These are phyloP conservation scores for Chaetophractus vellerosus DNA, from an alignment of 2,797 vertebrate genomes.

Conservation along the genomic window DNA sequence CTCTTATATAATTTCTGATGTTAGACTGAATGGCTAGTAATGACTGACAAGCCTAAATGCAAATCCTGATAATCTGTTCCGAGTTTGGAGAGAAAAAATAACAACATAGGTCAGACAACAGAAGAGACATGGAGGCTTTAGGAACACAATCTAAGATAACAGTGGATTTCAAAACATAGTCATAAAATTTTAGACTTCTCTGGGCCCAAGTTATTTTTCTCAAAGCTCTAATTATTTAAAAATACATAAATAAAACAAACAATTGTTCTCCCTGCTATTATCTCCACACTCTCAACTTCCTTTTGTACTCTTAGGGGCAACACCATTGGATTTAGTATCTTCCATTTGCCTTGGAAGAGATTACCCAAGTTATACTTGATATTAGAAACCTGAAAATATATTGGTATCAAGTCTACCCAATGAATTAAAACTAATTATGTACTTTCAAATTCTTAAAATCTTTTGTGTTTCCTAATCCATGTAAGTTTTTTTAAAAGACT, in stretches of 20 bases:
- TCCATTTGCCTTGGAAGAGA: not conserved
- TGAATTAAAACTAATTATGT: not conserved
- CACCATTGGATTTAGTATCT: not conserved
- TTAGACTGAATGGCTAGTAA: not conserved
- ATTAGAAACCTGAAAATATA: not conserved
- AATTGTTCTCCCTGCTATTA: not conserved
- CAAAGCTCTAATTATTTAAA: constrained; percentile 32
- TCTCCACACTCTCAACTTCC: not conserved
- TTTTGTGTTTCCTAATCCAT: not conserved
- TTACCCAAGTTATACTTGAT: not conserved
- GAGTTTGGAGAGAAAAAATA: constrained; percentile 28
- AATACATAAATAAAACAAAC: constrained; percentile 19
- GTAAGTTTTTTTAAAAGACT: not conserved
- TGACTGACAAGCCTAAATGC: not conserved
- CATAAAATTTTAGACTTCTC: constrained; percentile 45
- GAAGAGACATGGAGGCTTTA: not conserved
- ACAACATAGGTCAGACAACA: not conserved
- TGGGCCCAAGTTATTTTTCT: not conserved
- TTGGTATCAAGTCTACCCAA: not conserved
- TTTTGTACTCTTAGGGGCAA: constrained; percentile 1
- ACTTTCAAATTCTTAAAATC: not conserved
- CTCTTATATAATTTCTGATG: not conserved
- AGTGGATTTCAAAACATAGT: not conserved
- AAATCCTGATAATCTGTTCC: not conserved
- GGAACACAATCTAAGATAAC: not conserved